phyloP scores from a whole-genome alignment of 2,888 invertebrate genomes.

The Conomelus anceps region DNA sequence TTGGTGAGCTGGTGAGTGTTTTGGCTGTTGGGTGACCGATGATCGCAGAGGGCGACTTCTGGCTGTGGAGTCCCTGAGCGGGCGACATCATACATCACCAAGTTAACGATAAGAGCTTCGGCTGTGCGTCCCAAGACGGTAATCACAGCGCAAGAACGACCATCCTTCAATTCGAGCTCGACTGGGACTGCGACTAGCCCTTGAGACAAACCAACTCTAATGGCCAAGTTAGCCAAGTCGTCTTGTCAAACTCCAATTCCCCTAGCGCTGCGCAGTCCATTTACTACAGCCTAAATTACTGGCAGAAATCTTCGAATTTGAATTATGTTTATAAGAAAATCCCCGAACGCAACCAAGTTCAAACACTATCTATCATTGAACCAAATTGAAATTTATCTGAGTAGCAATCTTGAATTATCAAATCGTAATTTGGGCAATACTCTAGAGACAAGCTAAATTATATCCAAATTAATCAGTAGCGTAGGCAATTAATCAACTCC shows the following conservation, averaged over 20 bases:
- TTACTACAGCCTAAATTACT: background rate
- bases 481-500: background rate
- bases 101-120: conserved; percentile 8
- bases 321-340: background rate
- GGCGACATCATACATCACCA: conserved; percentile 1
- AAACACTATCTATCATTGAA: no score
- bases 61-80: background rate
- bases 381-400: background rate
- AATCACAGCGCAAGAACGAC: conserved; percentile 1
- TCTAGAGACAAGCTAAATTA: no score
- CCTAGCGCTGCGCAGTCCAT: background rate
- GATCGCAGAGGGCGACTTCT: background rate
- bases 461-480: background rate
- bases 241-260: background rate
- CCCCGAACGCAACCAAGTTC: background rate
- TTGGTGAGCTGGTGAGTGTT: background rate
- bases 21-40: background rate
- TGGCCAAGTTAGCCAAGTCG: background rate
- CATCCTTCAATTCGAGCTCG: conserved; percentile 1
- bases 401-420: background rate
- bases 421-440: background rate
- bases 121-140: background rate
- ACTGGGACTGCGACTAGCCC: background rate
- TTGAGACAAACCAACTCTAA: background rate
- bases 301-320: background rate